Evolutionary conservation across 1,140 invertebrate genomes (phyloP).

Genomic region (Phenacoccus solenopsis): DNA sequence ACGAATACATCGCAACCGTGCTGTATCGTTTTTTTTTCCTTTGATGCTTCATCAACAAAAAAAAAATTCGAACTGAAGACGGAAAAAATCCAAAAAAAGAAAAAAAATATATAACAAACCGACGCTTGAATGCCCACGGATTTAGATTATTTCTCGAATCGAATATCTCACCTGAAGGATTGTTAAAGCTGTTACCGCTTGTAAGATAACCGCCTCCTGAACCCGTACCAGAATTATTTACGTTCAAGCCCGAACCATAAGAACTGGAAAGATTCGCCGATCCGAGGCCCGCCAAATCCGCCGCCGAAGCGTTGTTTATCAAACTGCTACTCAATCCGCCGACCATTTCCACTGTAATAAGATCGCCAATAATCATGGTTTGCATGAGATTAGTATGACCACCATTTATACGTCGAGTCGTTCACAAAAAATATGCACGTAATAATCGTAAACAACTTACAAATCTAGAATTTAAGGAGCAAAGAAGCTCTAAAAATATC

Average conservation of each 20-base stretch:
- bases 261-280: constrained; percentile 18
- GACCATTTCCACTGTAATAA: constrained; percentile 24
- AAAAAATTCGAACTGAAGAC: no score
- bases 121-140: no score
- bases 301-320: constrained; percentile 27
- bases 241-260: constrained; percentile 20
- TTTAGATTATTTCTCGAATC: no score
- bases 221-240: constrained; percentile 8
- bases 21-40: background rate
- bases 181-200: background rate
- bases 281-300: constrained; percentile 27
- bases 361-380: constrained; percentile 19
- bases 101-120: no score
- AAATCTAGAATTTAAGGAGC: no score
- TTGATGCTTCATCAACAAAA: background rate
- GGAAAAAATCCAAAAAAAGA: no score
- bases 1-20: background rate
- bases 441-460: no score
- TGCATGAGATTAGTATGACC: no score
- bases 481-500: no score
- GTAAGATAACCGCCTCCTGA: background rate
- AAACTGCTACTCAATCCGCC: constrained; percentile 29
- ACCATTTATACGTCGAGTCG: no score
- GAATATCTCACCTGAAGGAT: background rate
- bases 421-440: no score